Evolutionary conservation across 92 coral and sea anemone genomes (phyloP).

Genomic region (Galaxea fascicularis): DNA sequence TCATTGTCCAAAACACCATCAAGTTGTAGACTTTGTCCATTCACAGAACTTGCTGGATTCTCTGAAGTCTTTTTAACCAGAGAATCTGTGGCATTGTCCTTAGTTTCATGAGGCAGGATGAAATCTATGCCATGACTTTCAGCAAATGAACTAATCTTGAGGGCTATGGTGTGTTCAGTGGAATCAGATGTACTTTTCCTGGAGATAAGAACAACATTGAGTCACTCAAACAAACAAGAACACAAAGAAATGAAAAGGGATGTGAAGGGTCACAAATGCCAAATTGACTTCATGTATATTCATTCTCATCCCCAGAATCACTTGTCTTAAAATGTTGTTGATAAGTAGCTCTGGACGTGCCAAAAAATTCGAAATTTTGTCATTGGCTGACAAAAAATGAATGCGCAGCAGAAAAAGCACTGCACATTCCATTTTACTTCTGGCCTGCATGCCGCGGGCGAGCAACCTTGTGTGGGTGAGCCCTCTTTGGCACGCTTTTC

Average conservation of each 20-base stretch:
- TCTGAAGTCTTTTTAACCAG: neutral
- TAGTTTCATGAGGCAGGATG: neutral
- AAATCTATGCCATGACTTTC: neutral
- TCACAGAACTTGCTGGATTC: neutral
- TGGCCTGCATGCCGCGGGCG: too few relatives aligned
- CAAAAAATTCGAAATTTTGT: too few relatives aligned
- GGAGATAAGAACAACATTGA: neutral
- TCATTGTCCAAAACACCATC: neutral
- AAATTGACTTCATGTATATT: too few relatives aligned
- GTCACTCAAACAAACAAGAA: neutral
- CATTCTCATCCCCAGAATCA: too few relatives aligned
- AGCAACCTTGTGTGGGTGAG: too few relatives aligned
- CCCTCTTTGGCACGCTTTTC: too few relatives aligned
- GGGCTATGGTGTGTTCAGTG: neutral
- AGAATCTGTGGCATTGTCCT: neutral
- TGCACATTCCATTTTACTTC: too few relatives aligned
- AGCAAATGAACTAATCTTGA: constrained; percentile 6
- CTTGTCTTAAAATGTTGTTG: too few relatives aligned
- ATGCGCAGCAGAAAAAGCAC: too few relatives aligned
- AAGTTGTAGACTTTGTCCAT: neutral
- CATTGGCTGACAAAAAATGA: too few relatives aligned
- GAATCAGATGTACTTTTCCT: neutral
- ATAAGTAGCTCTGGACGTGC: too few relatives aligned
- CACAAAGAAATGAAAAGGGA: neutral
- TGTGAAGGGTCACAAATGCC: too few relatives aligned